phyloP scores from a whole-genome alignment of 2,113 vertebrate species.

The Embiotoca jacksoni region DNA sequence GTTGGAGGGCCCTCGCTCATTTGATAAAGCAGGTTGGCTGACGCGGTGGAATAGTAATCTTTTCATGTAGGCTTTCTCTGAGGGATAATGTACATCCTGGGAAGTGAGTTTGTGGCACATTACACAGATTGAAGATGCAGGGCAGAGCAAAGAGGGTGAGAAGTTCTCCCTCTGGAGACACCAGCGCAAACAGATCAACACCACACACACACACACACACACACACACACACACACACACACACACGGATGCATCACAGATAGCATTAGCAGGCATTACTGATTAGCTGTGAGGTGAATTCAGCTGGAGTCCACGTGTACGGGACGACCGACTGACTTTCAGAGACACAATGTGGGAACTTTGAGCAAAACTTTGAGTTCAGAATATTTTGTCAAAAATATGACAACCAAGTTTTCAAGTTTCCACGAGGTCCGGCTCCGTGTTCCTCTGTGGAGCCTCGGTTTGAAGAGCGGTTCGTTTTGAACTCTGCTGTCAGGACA shows the following conservation, averaged over 20 bases:
- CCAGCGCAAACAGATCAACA: conserved; percentile 4
- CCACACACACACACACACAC: not conserved
- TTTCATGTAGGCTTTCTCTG: conserved; percentile 62
- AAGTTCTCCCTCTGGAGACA: conserved; percentile 19
- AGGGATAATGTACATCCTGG: conserved; percentile 63
- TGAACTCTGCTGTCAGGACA: too few species aligned
- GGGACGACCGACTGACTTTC: not conserved
- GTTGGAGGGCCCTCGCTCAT: conserved; percentile 84
- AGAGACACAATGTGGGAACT: not conserved
- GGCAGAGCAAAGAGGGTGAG: conserved; percentile 45
- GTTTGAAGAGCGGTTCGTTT: too few species aligned
- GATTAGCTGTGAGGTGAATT: conserved; percentile 21
- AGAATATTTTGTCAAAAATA: not conserved
- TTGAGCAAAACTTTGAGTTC: not conserved
- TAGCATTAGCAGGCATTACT: conserved; percentile 31
- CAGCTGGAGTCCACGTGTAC: too few species aligned
- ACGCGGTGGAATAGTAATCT: conserved; percentile 64
- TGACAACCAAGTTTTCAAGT: too few species aligned
- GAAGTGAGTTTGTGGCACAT: conserved; percentile 69
- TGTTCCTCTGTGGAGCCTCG: too few species aligned
- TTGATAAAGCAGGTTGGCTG: conserved; percentile 84
- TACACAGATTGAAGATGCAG: conserved; percentile 52
- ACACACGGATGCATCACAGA: not conserved
- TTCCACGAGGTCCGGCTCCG: too few species aligned
- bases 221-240: conserved; percentile 4